Evolutionary conservation across 2,113 vertebrate genomes (phyloP).

Genomic region (Gymnocephalus cernua): DNA sequence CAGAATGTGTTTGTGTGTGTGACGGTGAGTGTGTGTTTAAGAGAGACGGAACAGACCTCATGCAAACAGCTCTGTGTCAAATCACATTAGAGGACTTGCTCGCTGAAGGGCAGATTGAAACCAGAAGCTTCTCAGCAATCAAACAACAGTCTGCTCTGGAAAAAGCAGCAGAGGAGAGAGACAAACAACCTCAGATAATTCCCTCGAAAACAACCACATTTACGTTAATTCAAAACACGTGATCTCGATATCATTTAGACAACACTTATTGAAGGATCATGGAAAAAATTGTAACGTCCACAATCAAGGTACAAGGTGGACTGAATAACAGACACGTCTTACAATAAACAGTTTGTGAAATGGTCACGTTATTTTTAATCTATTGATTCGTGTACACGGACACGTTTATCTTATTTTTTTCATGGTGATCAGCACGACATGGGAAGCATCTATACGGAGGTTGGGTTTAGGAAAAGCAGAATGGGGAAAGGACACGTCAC

Average conservation of each 20-base stretch:
- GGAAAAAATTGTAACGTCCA: too few species aligned
- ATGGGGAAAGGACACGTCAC: too few species aligned
- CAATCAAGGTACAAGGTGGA: too few species aligned
- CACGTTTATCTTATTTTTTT: too few species aligned
- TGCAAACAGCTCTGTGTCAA: slow-evolving; percentile 37
- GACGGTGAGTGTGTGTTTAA: background rate
- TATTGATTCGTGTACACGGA: too few species aligned
- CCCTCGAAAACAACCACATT: background rate
- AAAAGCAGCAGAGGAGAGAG: slow-evolving; percentile 1
- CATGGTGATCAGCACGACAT: too few species aligned
- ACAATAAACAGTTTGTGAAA: too few species aligned
- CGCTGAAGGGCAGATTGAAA: slow-evolving; percentile 41
- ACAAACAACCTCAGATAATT: background rate
- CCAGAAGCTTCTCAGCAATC: slow-evolving; percentile 45
- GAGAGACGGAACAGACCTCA: slow-evolving; percentile 24
- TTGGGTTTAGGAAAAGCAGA: too few species aligned
- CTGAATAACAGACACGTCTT: too few species aligned
- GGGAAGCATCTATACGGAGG: too few species aligned
- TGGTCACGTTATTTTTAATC: too few species aligned
- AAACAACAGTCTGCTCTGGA: background rate
- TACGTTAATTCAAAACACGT: too few species aligned
- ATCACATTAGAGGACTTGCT: slow-evolving; percentile 41
- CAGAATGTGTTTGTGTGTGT: background rate
- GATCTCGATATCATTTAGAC: background rate
- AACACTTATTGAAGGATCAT: background rate